Evolutionary conservation across 2,888 invertebrate species (phyloP).

Genomic region (Hofmannophila pseudospretella): DNA sequence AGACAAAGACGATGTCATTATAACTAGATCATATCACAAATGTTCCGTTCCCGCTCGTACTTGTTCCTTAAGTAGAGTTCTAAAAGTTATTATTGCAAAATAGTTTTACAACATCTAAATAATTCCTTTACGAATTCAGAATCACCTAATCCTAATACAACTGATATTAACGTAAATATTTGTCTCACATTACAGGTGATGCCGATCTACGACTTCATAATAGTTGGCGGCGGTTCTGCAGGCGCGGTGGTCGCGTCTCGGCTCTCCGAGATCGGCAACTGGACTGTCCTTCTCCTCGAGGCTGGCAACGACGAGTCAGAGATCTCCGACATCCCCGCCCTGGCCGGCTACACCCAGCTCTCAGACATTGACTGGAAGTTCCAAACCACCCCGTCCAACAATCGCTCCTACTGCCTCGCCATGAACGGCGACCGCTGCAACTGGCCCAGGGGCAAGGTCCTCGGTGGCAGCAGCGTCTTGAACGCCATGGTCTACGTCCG

Average conservation of each 20-base stretch:
- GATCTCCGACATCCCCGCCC: conserved; percentile 90
- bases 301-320: conserved; percentile 94
- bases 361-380: conserved; percentile 95
- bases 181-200: conserved; percentile 75
- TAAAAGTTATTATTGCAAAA: too few species aligned
- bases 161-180: background rate
- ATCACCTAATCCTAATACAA: too few species aligned
- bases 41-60: too few species aligned
- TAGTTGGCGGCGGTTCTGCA: conserved; percentile 93
- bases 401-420: conserved; percentile 89
- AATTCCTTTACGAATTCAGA: too few species aligned
- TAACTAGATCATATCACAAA: too few species aligned
- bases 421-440: conserved; percentile 93
- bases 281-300: conserved; percentile 90
- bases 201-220: conserved; percentile 90
- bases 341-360: conserved; percentile 90
- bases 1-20: too few species aligned
- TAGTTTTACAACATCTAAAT: too few species aligned
- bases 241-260: conserved; percentile 93
- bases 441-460: conserved; percentile 94
- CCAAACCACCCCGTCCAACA: conserved; percentile 87
- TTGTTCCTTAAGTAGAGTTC: too few species aligned
- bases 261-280: conserved; percentile 87
- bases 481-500: conserved; percentile 96
- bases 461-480: conserved; percentile 92